A percentile compares a stretch with the other conserved stretches of the same genome.
Conservation (phyloP, 2,113 vertebrate genomes). For the Oriolus oriolus region DNA sequence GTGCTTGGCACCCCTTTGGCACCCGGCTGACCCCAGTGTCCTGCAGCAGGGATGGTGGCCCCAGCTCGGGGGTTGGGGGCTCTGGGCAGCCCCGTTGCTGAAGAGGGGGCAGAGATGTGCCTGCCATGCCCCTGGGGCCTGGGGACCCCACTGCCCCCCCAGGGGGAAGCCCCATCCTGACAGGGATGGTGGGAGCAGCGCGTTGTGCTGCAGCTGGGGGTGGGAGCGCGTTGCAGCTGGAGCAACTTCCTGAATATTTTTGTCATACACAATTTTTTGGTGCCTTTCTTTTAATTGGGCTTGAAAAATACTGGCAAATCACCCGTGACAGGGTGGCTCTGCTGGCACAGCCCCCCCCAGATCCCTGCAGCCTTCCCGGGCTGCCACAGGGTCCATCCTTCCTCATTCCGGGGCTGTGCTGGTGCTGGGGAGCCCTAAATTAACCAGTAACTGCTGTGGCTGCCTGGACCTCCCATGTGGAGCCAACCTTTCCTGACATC, state of each 20-base stretch:
- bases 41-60: neutral
- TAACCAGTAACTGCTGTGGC: neutral
- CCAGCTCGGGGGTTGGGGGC: accelerated
- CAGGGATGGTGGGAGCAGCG: neutral
- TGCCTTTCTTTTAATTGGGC: neutral
- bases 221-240: neutral
- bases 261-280: neutral
- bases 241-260: neutral
- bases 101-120: accelerated
- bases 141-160: neutral
- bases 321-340: neutral
- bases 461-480: accelerated
- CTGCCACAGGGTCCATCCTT: neutral
- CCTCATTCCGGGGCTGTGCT: neutral
- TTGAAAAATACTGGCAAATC: neutral
- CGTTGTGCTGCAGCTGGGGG: neutral
- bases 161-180: accelerated
- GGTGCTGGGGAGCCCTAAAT: neutral
- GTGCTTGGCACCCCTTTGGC: neutral
- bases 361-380: neutral
- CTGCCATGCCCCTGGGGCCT: neutral
- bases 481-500: neutral
- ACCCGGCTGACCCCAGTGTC: accelerated
- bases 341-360: neutral
- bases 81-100: neutral